These are phyloP conservation scores for Pollenia amentaria DNA, from an alignment of 2,888 invertebrate species.

Conservation along the genomic window DNA sequence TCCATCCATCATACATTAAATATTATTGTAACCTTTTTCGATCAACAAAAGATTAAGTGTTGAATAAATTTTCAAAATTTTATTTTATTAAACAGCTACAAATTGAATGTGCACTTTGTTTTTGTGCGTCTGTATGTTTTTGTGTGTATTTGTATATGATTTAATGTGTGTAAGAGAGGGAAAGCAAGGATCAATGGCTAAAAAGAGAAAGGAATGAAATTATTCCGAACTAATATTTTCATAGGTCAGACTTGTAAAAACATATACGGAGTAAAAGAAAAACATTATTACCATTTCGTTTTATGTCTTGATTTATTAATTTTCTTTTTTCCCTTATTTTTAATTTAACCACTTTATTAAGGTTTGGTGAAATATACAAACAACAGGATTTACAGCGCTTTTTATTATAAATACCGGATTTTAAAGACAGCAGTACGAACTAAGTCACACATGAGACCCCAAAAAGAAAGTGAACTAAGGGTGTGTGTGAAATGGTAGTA, in stretches of 20 bases:
- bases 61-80: slow-evolving; percentile 52
- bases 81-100: background rate
- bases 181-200: background rate
- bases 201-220: background rate
- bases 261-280: slow-evolving; percentile 54
- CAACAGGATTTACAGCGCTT: no score
- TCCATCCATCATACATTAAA: slow-evolving; percentile 39
- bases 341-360: background rate
- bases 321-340: background rate
- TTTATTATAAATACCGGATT: no score
- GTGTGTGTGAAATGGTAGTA: no score
- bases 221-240: slow-evolving; percentile 70
- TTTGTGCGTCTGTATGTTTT: background rate
- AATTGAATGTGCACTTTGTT: background rate
- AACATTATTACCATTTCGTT: slow-evolving; percentile 70
- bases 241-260: slow-evolving; percentile 72
- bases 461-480: no score
- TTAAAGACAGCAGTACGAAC: no score
- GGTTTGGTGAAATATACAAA: no score
- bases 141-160: background rate
- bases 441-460: no score
- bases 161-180: background rate
- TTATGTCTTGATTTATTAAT: background rate
- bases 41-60: slow-evolving; percentile 64
- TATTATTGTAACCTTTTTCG: slow-evolving; percentile 67